phyloP scores from a whole-genome alignment of 2,797 vertebrate species.

The Coilia nasus region DNA sequence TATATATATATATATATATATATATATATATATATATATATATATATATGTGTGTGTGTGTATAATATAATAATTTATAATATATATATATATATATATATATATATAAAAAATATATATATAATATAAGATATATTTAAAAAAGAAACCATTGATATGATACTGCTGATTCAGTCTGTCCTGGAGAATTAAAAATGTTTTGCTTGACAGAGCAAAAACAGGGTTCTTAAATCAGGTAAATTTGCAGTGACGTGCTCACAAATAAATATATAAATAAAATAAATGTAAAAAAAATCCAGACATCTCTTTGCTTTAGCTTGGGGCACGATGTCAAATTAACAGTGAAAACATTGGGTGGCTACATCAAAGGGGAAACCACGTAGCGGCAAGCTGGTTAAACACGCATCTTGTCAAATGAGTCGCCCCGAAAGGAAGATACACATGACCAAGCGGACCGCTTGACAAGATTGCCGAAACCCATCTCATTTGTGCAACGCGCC shows the following conservation, averaged over 20 bases:
- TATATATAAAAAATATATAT: no score
- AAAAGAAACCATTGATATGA: no score
- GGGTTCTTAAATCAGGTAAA: conserved; percentile 27
- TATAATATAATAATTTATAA: no score
- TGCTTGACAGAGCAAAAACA: conserved; percentile 12
- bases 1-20: no score
- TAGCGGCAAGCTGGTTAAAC: conserved; percentile 8
- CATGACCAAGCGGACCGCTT: conserved; percentile 3
- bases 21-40: no score
- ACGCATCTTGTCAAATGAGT: conserved; percentile 22
- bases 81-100: no score
- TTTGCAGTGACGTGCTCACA: conserved; percentile 29
- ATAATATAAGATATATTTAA: no score
- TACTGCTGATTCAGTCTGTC: not conserved
- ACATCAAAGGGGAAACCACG: conserved; percentile 12
- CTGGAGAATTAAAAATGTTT: not conserved
- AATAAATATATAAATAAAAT: conserved; percentile 26
- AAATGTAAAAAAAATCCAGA: no score
- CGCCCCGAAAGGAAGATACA: conserved; percentile 1
- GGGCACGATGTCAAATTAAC: conserved; percentile 32
- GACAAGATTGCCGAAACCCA: conserved; percentile 29
- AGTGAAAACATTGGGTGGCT: conserved; percentile 10
- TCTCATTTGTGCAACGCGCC: conserved; percentile 27
- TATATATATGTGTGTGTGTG: no score
- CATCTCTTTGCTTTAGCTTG: conserved; percentile 23